A percentile compares a stretch with the other conserved stretches of the same genome.
These are phyloP conservation scores for Saccostrea glomerata DNA, from an alignment of 1,140 invertebrate genomes.

Conservation along the genomic window DNA sequence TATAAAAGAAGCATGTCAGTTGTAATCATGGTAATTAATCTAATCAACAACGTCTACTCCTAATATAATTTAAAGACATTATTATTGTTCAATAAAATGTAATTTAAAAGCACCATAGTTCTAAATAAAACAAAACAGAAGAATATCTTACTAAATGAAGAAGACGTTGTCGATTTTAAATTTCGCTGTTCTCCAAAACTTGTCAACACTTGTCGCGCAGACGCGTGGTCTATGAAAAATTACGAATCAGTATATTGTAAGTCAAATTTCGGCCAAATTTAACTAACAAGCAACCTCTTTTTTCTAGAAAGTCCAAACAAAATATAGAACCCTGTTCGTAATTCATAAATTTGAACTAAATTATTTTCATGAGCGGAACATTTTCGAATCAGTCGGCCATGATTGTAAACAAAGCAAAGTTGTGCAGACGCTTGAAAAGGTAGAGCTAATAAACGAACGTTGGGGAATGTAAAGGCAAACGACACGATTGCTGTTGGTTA, in stretches of 20 bases:
- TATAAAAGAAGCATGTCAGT: too few species aligned
- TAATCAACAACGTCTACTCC: too few species aligned
- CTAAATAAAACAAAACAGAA: too few species aligned
- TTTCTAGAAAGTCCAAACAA: neutral
- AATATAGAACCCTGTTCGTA: neutral
- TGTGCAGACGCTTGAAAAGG: neutral
- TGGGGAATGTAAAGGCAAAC: too few species aligned
- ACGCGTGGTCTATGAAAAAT: neutral
- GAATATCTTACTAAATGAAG: neutral
- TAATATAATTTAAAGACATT: too few species aligned
- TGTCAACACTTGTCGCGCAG: constrained; percentile 3
- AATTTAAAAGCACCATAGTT: too few species aligned
- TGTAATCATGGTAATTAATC: too few species aligned
- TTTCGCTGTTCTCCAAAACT: neutral
- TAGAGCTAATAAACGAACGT: neutral
- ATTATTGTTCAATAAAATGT: too few species aligned
- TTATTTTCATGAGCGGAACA: neutral
- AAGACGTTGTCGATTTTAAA: neutral
- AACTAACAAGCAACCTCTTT: neutral
- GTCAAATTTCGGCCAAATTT: neutral
- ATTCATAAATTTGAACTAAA: neutral
- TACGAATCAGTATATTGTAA: neutral
- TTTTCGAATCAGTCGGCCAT: constrained; percentile 18
- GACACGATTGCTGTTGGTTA: too few species aligned
- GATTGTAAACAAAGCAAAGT: constrained; percentile 7